Evolutionary conservation across 2,797 vertebrate genomes (phyloP), one percentile per base, ranked within the genome.

Genomic region (Carapus acus): DNA sequence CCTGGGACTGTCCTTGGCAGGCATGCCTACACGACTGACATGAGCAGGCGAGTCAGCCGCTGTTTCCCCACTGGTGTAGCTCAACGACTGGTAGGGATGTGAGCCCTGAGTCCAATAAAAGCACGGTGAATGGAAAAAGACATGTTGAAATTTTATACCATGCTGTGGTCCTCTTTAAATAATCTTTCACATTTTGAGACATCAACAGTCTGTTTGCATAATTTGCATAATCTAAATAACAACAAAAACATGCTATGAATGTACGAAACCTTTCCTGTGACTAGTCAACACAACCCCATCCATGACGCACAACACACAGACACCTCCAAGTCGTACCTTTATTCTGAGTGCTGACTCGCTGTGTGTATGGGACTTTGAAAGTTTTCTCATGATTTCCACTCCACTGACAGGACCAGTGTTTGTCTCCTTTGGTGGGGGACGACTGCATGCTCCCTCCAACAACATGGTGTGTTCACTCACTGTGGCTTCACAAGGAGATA

Each of bases 381-480:
- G 82, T 23, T 98, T 99, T 77, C 96, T 91, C 92, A 99, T 98
- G 76, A 98, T 96, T 79, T 99, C 96, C 39, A 92, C 93, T 8
- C 96, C 96, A 12, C 90, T 95, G 33, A 98, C 95, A 11, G 94
- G 93, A 6, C 91, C 94, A 0, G 93, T 83, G 76, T 90, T 91
- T 3, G 76, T 85, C 6, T 91, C 90, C 37, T 91, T 90, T 2
- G 93, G 91, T 0, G 91, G 93, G 1, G 93, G 94, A 0, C 93
- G 90, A 45, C 84, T 90, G 71, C 90, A 88, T 13, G 87, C 88
- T 68, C 92, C 92, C 76, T 98, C 96, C 55, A 99, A 77, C 48
- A 99, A 75, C 96, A 98, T 98, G 15, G 96, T 98, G 68, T 99
- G 95, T 73, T 99, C 96, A 37, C 96, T 98, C 68, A 98, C 91